Base-by-base conservation (phyloP, 2,113 vertebrate genomes). In the Nesoenas mayeri region DNA sequence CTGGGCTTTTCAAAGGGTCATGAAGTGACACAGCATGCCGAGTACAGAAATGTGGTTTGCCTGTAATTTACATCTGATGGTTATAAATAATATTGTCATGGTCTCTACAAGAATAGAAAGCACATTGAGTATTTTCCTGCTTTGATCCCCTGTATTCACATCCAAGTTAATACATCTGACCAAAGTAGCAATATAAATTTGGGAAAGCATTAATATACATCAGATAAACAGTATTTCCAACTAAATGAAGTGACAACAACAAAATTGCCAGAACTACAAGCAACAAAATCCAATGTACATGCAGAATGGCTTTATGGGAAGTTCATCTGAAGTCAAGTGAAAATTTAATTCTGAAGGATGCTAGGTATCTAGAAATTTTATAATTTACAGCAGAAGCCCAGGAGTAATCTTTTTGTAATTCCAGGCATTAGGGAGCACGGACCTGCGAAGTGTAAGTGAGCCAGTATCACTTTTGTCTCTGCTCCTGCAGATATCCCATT, bases 181-280 rank as follows among this genome's bases (percentile, higher is more conserved):
- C 14, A 58, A 15, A 9, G 24, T 6, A 66, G 28, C 40, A 47
- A 32, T 12, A 22, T 24, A 34, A 38, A 70, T 42, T 15, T 48
- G 9, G 4, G 20, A 53, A 78, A 79, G 53, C 9, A 42, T 8
- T 7, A 78, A 10, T 5, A 25, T 0, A 0, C 29, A 10, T 66
- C 20, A 54, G 47, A 54, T 53, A 58, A 85, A 36, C 3, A 11
- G 13, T 32, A 24, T 50, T 88, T 66, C 16, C 21, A 29, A 24
- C 8, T 24, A 62, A 57, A 71, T 12, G 4, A 66, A n/a, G 40
- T 6, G 20, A 11, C 32, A 79, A n/a, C 22, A 50, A 47, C 14
- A 48, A 84, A 47, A 9, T 48, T 12, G 47, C 6, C 26, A 51
- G 50, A 12, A 8, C 9, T 32, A 22, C 10, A 65, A 56, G 38